Base-by-base conservation (phyloP, 2,888 invertebrate species). In the Sacculina carcini region DNA sequence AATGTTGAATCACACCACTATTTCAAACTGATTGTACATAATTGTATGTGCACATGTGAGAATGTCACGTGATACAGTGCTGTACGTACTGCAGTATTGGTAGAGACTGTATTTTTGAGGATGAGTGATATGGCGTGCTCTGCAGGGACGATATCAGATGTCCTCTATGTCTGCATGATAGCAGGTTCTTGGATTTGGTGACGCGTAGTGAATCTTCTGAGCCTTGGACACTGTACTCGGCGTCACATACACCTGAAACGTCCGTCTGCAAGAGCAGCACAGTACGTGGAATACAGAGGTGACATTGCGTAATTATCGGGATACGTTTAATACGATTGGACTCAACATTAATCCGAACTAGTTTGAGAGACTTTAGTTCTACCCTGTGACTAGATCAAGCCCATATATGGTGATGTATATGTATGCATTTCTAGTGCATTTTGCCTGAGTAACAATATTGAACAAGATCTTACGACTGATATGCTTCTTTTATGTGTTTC, bases 201-300 rank as follows among this genome's bases (percentile, higher is more conserved):
- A 65, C 54, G 31, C 53, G 36, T 3, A 54, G 39, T 1, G 29
- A 21, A 10, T 57, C 59, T 5, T 58, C 56, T 10, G 56, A 55
- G 6, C 54, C 54, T 9, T 59, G 56, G 2, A 58, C 55, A 5
- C 53, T 51, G 57, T 66, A 66, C 12, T 59, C 55, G 2, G 65
- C 62, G 24, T 59, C 57, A 54, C 66, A 66, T 7, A 58, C 57
- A 16, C 66, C 66, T 38, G 60, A 57, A 14, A 66, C 59, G 53
- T 65, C 65, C 34, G 58, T 59, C 64, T 66, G 56, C 9, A 56
- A 52, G 23, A 50, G 21, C 12, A 12, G 14, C 6, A 48, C 12
- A 31, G n/a, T 31, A 48, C 21, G n/a, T 31, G 12, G 7, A 32
- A 31, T 23, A 16, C n/a, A n/a, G n/a, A n/a, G n/a, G n/a, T n/a